These are phyloP conservation scores for Chrysomela aeneicollis DNA, from an alignment of 2,888 invertebrate genomes.

Conservation along the genomic window DNA sequence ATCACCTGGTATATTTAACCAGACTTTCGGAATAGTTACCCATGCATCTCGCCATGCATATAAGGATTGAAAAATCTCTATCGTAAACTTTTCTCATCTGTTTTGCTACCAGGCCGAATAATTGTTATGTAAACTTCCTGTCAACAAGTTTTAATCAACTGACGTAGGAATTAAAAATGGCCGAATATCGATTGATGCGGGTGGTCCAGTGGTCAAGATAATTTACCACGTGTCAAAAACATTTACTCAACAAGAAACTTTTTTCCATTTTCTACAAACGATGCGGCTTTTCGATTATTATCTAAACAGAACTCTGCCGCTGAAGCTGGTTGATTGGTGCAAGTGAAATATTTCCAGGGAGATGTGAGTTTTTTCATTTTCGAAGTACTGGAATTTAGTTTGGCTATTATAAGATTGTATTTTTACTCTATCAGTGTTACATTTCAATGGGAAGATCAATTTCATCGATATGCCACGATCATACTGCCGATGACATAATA, in stretches of 20 bases:
- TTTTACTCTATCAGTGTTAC: no score
- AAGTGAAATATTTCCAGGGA: background rate
- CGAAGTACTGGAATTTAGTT: background rate
- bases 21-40: no score
- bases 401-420: no score
- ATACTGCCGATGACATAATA: no score
- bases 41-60: no score
- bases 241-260: constrained; percentile 24
- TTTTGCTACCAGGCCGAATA: no score
- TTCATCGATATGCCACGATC: no score
- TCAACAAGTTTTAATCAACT: constrained; percentile 31
- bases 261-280: constrained; percentile 28
- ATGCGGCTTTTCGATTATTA: constrained; percentile 8
- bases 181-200: constrained; percentile 29
- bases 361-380: background rate
- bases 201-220: constrained; percentile 32
- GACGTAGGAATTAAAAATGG: constrained; percentile 32
- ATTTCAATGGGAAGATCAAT: no score
- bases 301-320: constrained; percentile 10
- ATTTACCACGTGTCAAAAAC: constrained; percentile 38
- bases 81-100: no score
- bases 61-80: no score
- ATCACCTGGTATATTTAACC: no score
- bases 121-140: no score
- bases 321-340: background rate